Evolutionary conservation across 2,888 invertebrate species (phyloP).

Genomic region (Hyalella azteca): DNA sequence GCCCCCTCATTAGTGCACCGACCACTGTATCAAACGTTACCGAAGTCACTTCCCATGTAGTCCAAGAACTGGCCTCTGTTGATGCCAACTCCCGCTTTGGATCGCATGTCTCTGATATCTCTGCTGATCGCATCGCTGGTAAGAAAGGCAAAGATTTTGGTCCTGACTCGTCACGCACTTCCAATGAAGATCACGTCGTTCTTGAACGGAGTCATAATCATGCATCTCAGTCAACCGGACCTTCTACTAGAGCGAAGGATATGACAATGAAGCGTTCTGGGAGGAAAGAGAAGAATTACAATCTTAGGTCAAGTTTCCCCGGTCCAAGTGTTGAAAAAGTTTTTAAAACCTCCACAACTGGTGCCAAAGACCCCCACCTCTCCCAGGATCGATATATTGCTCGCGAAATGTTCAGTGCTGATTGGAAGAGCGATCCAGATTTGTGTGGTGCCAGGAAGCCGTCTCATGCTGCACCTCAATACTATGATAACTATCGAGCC

Average conservation of each 20-base stretch:
- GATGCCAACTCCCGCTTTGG: too few species aligned
- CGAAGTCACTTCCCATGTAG: background rate
- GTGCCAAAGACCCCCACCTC: background rate
- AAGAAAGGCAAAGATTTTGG: background rate
- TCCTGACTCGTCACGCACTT: background rate
- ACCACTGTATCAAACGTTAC: background rate
- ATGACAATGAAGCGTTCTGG: background rate
- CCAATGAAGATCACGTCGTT: background rate
- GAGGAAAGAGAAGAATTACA: background rate
- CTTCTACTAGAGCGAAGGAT: background rate
- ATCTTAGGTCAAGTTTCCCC: background rate
- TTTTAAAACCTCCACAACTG: too few species aligned
- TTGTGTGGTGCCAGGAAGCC: background rate
- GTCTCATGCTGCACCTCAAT: too few species aligned
- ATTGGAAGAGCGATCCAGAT: constrained; percentile 24
- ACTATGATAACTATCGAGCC: too few species aligned
- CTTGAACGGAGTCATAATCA: background rate
- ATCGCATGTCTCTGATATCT: too few species aligned
- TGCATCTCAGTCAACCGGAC: background rate
- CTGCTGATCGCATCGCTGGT: background rate
- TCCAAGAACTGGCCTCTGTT: background rate
- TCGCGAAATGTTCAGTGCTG: background rate
- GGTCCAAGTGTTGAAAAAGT: too few species aligned
- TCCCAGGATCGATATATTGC: background rate
- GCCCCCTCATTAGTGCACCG: too few species aligned